Evolutionary conservation across 1,140 invertebrate genomes (phyloP).

Genomic region (Tetragonula clypearis): DNA sequence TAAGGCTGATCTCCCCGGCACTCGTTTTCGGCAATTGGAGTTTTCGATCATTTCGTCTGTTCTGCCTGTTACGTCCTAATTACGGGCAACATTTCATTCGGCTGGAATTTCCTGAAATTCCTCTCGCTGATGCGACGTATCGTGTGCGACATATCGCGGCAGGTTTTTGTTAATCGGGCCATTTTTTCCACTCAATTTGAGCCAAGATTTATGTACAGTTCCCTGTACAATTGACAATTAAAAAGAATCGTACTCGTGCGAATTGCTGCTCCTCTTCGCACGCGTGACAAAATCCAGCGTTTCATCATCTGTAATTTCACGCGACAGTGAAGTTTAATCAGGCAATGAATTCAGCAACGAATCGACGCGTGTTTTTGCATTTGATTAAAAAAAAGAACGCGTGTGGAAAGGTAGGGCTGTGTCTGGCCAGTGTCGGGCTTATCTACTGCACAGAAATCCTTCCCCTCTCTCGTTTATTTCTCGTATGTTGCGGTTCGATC

Average conservation of each 20-base stretch:
- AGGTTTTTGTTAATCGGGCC: background rate
- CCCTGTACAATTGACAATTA: background rate
- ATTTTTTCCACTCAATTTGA: background rate
- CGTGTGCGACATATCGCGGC: background rate
- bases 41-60: background rate
- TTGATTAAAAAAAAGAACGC: background rate
- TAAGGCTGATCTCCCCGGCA: background rate
- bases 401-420: background rate
- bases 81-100: background rate
- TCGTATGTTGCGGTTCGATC: background rate
- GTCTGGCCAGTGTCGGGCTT: background rate
- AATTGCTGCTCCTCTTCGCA: background rate
- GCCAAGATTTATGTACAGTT: too few species aligned
- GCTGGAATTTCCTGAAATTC: background rate
- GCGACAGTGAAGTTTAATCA: background rate
- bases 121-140: background rate
- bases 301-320: background rate
- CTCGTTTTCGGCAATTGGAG: background rate
- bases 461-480: background rate
- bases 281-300: background rate
- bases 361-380: background rate
- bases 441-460: constrained; percentile 7
- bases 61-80: background rate
- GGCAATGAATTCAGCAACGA: background rate
- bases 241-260: background rate